phyloP scores from a whole-genome alignment of 2,888 invertebrate genomes.

The Saturnia pavonia region DNA sequence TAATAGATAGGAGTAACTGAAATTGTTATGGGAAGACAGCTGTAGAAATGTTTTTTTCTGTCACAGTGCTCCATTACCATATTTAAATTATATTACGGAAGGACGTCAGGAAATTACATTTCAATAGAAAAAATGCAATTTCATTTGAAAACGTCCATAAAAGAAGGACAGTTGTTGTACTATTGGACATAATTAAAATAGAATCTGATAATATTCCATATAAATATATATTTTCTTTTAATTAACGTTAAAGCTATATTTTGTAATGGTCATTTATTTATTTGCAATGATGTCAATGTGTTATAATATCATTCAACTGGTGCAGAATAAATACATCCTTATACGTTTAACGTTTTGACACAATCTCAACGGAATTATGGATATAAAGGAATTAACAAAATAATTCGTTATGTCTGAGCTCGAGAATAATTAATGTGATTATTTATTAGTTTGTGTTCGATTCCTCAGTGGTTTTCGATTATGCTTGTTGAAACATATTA shows the following conservation, averaged over 20 bases:
- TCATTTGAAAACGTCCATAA: neutral
- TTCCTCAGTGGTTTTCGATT: constrained; percentile 34
- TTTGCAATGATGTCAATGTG: neutral
- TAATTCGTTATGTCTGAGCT: neutral
- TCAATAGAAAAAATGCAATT: constrained; percentile 18
- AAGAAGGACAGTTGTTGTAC: constrained; percentile 5
- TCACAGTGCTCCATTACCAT: neutral
- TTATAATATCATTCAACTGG: no score
- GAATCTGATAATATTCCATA: neutral
- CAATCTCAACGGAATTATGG: no score
- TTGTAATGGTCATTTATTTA: neutral
- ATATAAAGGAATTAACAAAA: no score
- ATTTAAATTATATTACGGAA: constrained; percentile 17
- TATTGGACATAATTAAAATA: neutral
- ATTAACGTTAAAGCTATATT: neutral
- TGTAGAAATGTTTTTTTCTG: neutral
- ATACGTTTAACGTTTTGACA: no score
- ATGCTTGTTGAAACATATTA: constrained; percentile 39
- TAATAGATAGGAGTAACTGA: no score
- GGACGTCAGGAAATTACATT: constrained; percentile 16
- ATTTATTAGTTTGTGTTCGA: constrained; percentile 40
- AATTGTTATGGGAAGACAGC: neutral
- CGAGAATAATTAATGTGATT: constrained; percentile 35
- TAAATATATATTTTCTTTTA: neutral
- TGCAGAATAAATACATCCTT: no score